Evolutionary conservation across 2,797 vertebrate genomes (phyloP).

Genomic region (Peromyscus eremicus): DNA sequence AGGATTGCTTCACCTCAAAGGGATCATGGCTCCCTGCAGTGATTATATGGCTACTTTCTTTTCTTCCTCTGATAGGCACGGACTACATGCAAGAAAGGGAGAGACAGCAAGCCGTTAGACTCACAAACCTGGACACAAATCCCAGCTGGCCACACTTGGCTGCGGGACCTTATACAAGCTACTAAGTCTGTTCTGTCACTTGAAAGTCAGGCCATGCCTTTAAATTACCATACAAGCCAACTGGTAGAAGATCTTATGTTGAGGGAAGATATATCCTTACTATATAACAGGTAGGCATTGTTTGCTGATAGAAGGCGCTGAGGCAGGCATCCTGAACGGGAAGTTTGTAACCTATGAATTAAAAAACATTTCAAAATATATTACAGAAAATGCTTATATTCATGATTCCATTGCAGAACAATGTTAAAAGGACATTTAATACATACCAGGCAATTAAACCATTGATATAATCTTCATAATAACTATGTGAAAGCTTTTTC

Average conservation of each 20-base stretch:
- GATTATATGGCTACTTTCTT: neutral
- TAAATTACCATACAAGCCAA: neutral
- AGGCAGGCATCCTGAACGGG: neutral
- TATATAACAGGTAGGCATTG: neutral
- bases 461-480: neutral
- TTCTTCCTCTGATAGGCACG: neutral
- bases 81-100: neutral
- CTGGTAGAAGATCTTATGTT: neutral
- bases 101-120: neutral
- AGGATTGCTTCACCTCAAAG: neutral
- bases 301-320: neutral
- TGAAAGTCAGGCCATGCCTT: neutral
- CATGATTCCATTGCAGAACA: neutral
- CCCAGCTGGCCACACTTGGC: neutral
- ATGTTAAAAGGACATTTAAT: neutral
- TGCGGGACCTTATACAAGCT: neutral
- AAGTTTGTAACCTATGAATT: neutral
- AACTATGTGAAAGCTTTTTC: neutral
- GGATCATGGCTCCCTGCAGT: too few species aligned
- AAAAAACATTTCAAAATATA: neutral
- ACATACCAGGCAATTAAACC: neutral
- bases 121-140: neutral
- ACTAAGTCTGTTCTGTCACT: neutral
- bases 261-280: neutral
- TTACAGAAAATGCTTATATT: neutral